Evolutionary conservation across 2,113 vertebrate genomes (phyloP).

Genomic region (Notarius lentiginosus): DNA sequence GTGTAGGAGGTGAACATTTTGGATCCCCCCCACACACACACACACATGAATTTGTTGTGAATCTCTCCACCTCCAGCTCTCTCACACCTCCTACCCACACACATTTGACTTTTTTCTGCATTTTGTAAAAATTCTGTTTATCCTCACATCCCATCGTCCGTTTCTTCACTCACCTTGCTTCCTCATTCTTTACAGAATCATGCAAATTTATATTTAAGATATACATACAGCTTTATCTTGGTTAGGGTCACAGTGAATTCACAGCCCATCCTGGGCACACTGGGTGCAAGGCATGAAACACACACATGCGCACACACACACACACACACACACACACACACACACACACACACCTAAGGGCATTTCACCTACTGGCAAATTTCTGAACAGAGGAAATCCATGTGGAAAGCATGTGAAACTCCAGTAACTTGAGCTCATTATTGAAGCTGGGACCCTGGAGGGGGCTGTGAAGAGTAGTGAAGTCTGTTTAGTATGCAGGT

Average conservation of each 20-base stretch:
- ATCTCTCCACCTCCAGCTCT: conserved; percentile 48
- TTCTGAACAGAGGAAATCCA: not conserved
- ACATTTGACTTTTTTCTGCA: conserved; percentile 47
- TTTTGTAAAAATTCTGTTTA: conserved; percentile 23
- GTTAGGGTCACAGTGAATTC: not conserved
- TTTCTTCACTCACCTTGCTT: not conserved
- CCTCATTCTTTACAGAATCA: not conserved
- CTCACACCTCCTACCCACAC: conserved; percentile 48
- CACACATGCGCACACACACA: no score
- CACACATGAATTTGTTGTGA: conserved; percentile 35
- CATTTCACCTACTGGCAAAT: not conserved
- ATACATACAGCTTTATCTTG: not conserved
- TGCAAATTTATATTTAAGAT: not conserved
- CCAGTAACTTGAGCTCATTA: not conserved
- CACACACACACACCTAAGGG: not conserved
- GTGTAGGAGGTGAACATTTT: conserved; percentile 51
- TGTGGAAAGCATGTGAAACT: not conserved
- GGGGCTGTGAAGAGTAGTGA: not conserved
- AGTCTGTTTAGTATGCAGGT: not conserved
- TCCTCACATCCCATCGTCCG: conserved; percentile 31
- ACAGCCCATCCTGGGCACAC: not conserved
- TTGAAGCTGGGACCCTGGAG: not conserved
- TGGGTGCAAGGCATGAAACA: not conserved
- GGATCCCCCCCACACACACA: conserved; percentile 15
- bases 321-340: not conserved